Conservation (phyloP, 2,113 vertebrate genomes). For the Oplegnathus fasciatus region DNA sequence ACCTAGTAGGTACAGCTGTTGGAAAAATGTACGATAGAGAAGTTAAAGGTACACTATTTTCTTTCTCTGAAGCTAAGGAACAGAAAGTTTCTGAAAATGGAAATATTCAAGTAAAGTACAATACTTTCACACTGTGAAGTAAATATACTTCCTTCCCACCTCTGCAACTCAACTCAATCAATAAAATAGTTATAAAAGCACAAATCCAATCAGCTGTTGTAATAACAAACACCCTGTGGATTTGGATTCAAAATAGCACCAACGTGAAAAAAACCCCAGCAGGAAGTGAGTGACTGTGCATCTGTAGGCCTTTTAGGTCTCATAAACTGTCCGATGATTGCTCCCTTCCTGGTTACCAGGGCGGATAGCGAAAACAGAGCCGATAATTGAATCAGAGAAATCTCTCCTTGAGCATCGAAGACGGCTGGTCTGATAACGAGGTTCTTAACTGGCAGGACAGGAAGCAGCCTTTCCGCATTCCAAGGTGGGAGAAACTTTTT, state of each 20-base stretch:
- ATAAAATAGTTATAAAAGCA: not conserved
- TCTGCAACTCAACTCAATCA: not conserved
- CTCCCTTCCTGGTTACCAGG: conserved; percentile 80
- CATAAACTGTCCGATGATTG: conserved; percentile 70
- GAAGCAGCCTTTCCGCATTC: conserved; percentile 86
- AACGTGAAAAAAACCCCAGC: not conserved
- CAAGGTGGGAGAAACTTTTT: conserved; percentile 50
- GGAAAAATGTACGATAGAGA: not conserved
- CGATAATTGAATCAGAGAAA: conserved; percentile 64
- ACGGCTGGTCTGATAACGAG: conserved; percentile 57
- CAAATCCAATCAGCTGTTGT: not conserved
- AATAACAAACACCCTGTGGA: not conserved
- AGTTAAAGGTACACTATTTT: not conserved
- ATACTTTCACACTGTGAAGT: not conserved
- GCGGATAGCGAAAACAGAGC: conserved; percentile 43
- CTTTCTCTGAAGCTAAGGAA: not conserved
- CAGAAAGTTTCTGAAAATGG: not conserved
- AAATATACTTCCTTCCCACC: not conserved
- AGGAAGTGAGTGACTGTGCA: conserved; percentile 64
- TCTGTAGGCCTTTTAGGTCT: conserved; percentile 63
- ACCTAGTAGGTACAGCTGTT: not conserved
- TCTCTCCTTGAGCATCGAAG: conserved; percentile 45
- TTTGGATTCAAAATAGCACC: conserved; percentile 14
- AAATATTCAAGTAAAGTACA: not conserved
- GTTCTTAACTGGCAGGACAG: conserved; percentile 69